These are phyloP conservation scores for Antennarius maculatus DNA, from an alignment of 2,797 vertebrate species.

Conservation along the genomic window DNA sequence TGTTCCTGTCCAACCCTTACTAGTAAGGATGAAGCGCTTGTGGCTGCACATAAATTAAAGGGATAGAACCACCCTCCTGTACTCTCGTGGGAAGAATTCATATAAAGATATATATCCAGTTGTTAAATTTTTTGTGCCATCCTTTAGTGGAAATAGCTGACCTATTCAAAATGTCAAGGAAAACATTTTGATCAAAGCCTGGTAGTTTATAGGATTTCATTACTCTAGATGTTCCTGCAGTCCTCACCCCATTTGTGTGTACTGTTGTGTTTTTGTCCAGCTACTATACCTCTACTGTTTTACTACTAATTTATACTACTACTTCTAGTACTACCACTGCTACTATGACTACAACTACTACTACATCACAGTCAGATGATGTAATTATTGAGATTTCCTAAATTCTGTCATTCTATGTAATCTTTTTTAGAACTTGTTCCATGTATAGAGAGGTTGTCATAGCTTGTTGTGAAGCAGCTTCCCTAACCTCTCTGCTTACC, in stretches of 20 bases:
- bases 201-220: background rate
- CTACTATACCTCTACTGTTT: background rate
- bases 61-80: constrained; percentile 48
- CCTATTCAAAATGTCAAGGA: constrained; percentile 27
- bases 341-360: too few relatives aligned
- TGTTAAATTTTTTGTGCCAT: constrained; percentile 30
- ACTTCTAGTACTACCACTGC: too few relatives aligned
- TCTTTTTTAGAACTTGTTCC: constrained; percentile 17
- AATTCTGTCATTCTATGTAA: constrained; percentile 6
- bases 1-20: constrained; percentile 54
- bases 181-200: constrained; percentile 27
- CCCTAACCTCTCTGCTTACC: constrained; percentile 22
- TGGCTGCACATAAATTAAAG: constrained; percentile 59
- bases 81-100: constrained; percentile 31
- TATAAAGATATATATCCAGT: constrained; percentile 46
- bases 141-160: constrained; percentile 37
- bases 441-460: constrained; percentile 21
- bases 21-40: constrained; percentile 45
- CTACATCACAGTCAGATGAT: constrained; percentile 1
- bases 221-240: background rate
- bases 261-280: background rate
- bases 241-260: too few relatives aligned
- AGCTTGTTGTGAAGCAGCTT: constrained; percentile 27
- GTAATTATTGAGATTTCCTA: constrained; percentile 10
- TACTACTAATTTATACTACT: too few relatives aligned